A percentile compares a stretch with the other conserved stretches of the same genome.
phyloP scores from a whole-genome alignment of 2,888 invertebrate genomes.

The Campopleginae sp. region DNA sequence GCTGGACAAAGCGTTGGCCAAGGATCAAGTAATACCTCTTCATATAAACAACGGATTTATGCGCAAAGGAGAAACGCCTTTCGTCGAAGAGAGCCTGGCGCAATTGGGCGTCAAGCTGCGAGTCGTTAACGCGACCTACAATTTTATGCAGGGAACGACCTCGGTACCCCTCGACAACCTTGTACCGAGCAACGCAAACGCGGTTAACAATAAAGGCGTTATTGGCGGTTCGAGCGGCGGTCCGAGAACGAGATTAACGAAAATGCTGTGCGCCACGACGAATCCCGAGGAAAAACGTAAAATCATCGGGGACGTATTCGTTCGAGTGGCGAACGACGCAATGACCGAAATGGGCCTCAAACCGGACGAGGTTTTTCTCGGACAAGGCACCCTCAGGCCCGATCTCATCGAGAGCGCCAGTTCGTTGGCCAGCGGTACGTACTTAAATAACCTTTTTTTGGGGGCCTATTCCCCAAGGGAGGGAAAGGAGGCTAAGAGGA shows the following conservation, averaged over 20 bases:
- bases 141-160: slow-evolving; percentile 92
- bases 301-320: slow-evolving; percentile 99
- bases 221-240: slow-evolving; percentile 73
- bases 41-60: slow-evolving; percentile 99
- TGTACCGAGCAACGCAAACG: slow-evolving; percentile 71
- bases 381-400: slow-evolving; percentile 98
- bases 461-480: neutral
- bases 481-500: neutral
- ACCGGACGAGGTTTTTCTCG: slow-evolving; percentile 96
- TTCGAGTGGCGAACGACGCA: slow-evolving; percentile 95
- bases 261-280: slow-evolving; percentile 93
- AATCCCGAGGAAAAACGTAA: slow-evolving; percentile 99
- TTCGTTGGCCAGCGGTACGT: slow-evolving; percentile 89
- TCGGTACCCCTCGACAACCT: slow-evolving; percentile 87
- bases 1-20: slow-evolving; percentile 94
- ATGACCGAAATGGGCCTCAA: slow-evolving; percentile 94
- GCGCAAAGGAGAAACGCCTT: slow-evolving; percentile 96
- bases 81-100: slow-evolving; percentile 93
- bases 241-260: slow-evolving; percentile 88
- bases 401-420: slow-evolving; percentile 99
- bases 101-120: slow-evolving; percentile 93
- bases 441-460: no score
- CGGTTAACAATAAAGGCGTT: slow-evolving; percentile 84
- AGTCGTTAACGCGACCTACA: slow-evolving; percentile 89
- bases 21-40: slow-evolving; percentile 96